phyloP scores from a whole-genome alignment of 2,888 invertebrate genomes.

The Stenoptilia bipunctidactyla region DNA sequence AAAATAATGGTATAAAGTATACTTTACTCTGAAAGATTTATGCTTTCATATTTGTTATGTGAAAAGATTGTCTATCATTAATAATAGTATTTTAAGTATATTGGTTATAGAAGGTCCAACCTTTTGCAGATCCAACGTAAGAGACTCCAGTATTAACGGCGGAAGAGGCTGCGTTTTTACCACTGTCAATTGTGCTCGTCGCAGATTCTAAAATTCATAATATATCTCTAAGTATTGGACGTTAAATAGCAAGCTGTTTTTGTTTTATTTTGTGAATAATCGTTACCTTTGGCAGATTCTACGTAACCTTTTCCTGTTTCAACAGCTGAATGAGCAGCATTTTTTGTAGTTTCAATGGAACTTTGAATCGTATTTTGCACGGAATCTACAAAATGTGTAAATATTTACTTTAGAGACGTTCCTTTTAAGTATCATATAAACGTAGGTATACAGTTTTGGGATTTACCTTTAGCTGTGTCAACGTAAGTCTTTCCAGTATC shows the following conservation, averaged over 20 bases:
- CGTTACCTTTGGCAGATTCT: constrained; percentile 45
- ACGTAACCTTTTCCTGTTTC: constrained; percentile 41
- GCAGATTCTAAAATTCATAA: constrained; percentile 15
- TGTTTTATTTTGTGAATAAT: not conserved
- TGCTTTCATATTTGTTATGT: too few relatives aligned
- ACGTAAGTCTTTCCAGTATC: constrained; percentile 25
- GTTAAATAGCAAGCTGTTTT: not conserved
- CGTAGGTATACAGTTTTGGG: too few relatives aligned
- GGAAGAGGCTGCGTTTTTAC: constrained; percentile 18
- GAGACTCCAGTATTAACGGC: constrained; percentile 20
- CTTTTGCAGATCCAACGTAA: constrained; percentile 21
- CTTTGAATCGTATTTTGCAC: constrained; percentile 42
- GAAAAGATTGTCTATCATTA: too few relatives aligned
- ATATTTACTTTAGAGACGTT: constrained; percentile 6
- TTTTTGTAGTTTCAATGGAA: constrained; percentile 52
- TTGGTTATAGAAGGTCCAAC: too few relatives aligned
- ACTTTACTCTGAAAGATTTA: not conserved
- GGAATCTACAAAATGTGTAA: constrained; percentile 32
- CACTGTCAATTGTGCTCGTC: constrained; percentile 26
- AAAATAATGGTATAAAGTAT: not conserved
- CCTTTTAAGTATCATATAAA: too few relatives aligned
- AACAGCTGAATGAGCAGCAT: constrained; percentile 46
- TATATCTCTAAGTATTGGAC: constrained; percentile 2
- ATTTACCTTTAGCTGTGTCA: constrained; percentile 14
- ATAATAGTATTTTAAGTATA: too few relatives aligned